Conservation (phyloP, 2,113 vertebrate species). For the Pedetes capensis region DNA sequence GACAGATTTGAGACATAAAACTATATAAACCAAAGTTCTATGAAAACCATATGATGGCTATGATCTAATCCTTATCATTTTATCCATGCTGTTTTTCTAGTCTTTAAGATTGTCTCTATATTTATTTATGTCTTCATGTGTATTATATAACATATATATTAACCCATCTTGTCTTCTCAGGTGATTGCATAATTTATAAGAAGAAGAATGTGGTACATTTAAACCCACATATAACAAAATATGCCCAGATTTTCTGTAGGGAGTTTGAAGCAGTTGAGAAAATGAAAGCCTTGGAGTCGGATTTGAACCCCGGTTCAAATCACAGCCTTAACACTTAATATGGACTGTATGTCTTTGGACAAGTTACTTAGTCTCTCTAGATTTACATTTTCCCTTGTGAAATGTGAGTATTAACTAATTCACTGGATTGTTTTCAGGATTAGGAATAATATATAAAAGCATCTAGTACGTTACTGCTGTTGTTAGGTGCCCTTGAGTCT, state of each 20-base stretch:
- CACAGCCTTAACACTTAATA: neutral
- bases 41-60: neutral
- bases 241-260: neutral
- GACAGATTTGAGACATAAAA: neutral
- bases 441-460: neutral
- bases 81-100: neutral
- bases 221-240: conserved; percentile 8
- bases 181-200: conserved; percentile 14
- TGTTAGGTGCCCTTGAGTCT: too few species aligned
- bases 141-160: neutral
- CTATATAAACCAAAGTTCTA: neutral
- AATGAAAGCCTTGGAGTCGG: neutral
- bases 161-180: neutral
- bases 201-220: neutral
- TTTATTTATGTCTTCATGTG: conserved; percentile 25
- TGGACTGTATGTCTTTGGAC: neutral
- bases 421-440: conserved; percentile 32
- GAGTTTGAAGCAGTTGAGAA: neutral
- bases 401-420: conserved; percentile 11
- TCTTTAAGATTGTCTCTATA: neutral
- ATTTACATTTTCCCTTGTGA: neutral
- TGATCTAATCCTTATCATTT: neutral
- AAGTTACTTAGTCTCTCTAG: neutral
- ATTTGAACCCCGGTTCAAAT: neutral
- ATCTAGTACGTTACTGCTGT: too few species aligned